Percentiles rank a stretch among this genome's conserved stretches.
phyloP scores from a whole-genome alignment of 2,113 vertebrate species.

The Neoarius graeffei region DNA sequence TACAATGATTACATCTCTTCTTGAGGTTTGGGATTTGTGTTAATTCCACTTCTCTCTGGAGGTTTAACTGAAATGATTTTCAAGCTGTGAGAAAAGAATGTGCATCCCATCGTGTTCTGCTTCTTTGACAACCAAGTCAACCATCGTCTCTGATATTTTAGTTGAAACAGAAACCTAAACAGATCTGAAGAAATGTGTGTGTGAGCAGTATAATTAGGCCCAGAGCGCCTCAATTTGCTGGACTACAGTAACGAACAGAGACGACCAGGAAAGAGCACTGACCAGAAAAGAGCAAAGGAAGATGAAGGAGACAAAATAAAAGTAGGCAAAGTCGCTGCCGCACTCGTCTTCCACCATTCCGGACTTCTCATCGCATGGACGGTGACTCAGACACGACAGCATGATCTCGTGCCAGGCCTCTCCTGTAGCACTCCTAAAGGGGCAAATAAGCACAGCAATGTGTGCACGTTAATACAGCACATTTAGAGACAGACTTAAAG shows the following conservation, averaged over 20 bases:
- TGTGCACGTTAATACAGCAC: background rate
- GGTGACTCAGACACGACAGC: conserved; percentile 86
- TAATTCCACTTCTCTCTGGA: background rate
- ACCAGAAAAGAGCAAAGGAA: conserved; percentile 98
- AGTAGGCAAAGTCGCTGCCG: conserved; percentile 94
- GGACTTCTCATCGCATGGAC: conserved; percentile 77
- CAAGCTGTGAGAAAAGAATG: background rate
- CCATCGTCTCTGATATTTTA: conserved; percentile 9
- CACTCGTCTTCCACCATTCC: conserved; percentile 81
- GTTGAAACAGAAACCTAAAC: background rate
- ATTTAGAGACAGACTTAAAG: background rate
- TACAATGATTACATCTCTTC: background rate
- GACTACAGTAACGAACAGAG: conserved; percentile 7
- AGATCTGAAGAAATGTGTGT: background rate
- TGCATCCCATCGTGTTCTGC: background rate
- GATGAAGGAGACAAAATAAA: conserved; percentile 98
- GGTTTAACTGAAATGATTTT: background rate
- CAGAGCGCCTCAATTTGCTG: background rate
- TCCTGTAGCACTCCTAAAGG: conserved; percentile 87
- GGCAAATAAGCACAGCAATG: conserved; percentile 11
- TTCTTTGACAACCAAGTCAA: background rate
- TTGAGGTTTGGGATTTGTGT: background rate
- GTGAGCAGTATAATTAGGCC: background rate
- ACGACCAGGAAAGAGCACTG: conserved; percentile 61
- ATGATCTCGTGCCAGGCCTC: conserved; percentile 98